Evolutionary conservation across 2,113 vertebrate species (phyloP).

Genomic region (Channa maculata): DNA sequence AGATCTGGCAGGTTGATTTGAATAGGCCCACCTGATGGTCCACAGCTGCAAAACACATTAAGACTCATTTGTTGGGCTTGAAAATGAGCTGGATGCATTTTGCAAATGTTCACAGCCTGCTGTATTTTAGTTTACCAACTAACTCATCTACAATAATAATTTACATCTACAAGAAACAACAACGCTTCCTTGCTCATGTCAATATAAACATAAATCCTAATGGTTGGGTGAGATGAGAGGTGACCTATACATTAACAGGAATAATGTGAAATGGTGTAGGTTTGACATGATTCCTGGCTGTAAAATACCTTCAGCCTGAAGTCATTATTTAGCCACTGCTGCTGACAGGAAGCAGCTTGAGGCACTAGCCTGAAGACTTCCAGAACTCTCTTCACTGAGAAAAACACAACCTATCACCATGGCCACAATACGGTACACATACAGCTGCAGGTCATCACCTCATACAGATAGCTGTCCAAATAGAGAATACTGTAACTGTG

Average conservation of each 20-base stretch:
- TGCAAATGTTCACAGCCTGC: constrained; percentile 75
- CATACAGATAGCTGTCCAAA: constrained; percentile 30
- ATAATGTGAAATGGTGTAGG: constrained; percentile 71
- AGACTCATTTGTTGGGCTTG: constrained; percentile 82
- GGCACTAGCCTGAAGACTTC: constrained; percentile 73
- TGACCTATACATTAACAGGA: constrained; percentile 46
- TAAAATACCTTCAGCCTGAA: constrained; percentile 70
- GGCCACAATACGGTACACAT: constrained; percentile 56
- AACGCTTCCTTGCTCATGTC: background rate
- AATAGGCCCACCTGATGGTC: constrained; percentile 82
- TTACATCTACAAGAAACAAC: constrained; percentile 18
- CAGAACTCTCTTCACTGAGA: constrained; percentile 70
- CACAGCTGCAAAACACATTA: constrained; percentile 86
- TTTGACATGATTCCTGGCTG: constrained; percentile 67
- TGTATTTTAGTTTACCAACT: constrained; percentile 3
- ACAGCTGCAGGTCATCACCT: constrained; percentile 76
- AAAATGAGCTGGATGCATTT: constrained; percentile 86
- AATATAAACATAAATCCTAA: too few species aligned
- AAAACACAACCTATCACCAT: constrained; percentile 72
- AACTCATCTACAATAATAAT: background rate
- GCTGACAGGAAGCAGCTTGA: constrained; percentile 76
- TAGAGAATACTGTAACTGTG: constrained; percentile 21
- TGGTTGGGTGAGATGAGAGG: constrained; percentile 7
- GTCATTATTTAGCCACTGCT: constrained; percentile 68
- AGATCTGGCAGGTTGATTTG: constrained; percentile 82